Evolutionary conservation across 2,888 invertebrate species (phyloP).

Genomic region (Horisme vitalbata): DNA sequence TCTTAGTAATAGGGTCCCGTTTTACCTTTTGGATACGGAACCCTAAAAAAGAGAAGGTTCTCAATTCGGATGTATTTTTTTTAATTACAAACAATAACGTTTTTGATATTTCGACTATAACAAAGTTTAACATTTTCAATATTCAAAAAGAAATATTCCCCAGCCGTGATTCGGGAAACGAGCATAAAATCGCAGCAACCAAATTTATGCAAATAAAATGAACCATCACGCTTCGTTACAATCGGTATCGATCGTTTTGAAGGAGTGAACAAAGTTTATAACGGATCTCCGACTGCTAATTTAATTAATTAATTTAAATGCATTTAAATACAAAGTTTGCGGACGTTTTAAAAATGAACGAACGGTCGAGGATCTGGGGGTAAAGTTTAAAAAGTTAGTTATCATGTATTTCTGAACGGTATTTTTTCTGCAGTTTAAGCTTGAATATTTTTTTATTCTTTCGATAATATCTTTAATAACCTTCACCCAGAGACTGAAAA

Average conservation of each 20-base stretch:
- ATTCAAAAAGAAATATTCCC: conserved; percentile 40
- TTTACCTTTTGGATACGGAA: too few species aligned
- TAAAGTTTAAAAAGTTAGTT: background rate
- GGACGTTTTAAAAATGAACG: conserved; percentile 4
- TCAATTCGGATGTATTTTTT: too few species aligned
- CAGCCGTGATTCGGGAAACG: conserved; percentile 25
- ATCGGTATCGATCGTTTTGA: conserved; percentile 57
- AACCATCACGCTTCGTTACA: conserved; percentile 73
- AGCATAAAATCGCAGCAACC: conserved; percentile 64
- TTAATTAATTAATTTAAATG: conserved; percentile 46
- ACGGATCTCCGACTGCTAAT: conserved; percentile 57
- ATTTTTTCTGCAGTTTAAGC: too few species aligned
- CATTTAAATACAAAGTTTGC: conserved; percentile 22
- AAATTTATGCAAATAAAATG: conserved; percentile 77
- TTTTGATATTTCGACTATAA: too few species aligned
- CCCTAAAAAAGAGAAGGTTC: too few species aligned
- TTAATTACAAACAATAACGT: too few species aligned
- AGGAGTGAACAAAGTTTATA: conserved; percentile 63
- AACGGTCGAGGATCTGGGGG: background rate
- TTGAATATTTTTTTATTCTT: too few species aligned
- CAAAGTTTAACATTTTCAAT: too few species aligned
- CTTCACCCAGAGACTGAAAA: too few species aligned
- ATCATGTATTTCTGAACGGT: background rate
- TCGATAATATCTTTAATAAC: too few species aligned
- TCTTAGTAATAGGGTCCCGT: too few species aligned